A percentile compares a stretch with the other conserved stretches of the same genome.
These are phyloP conservation scores for Microtus ochrogaster DNA, from an alignment of 2,113 vertebrate species.

Conservation along the genomic window DNA sequence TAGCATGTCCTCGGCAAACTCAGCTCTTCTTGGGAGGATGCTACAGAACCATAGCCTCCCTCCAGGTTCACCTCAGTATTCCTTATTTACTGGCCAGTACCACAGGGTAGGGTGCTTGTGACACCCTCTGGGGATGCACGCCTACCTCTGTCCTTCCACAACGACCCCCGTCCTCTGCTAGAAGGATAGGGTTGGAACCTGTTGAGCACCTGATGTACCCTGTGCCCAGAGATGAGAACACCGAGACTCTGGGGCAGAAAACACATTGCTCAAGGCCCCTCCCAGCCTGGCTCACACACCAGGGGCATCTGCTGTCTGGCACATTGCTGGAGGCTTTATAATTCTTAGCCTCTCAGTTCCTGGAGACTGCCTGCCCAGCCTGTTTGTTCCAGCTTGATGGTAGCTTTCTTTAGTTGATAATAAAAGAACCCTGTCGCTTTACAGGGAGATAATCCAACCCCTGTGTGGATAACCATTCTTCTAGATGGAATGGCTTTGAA, in stretches of 20 bases:
- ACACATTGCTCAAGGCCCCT: neutral
- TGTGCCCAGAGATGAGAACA: neutral
- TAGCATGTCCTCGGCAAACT: neutral
- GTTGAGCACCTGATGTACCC: neutral
- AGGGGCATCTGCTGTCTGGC: neutral
- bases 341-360: neutral
- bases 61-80: neutral
- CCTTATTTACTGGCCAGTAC: neutral
- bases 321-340: constrained; percentile 71
- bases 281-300: neutral
- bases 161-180: neutral
- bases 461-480: constrained; percentile 75
- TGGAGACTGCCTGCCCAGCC: constrained; percentile 65
- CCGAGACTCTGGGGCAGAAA: neutral
- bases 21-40: neutral
- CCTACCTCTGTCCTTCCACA: too few relatives aligned
- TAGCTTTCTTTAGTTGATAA: constrained; percentile 82
- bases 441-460: constrained; percentile 80
- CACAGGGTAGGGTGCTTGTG: too few relatives aligned
- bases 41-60: too few relatives aligned
- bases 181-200: too few relatives aligned
- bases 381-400: constrained; percentile 82
- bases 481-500: constrained; percentile 45
- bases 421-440: constrained; percentile 73
- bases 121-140: rapidly evolving